phyloP scores from a whole-genome alignment of 2,888 invertebrate species.

The Drosophila pseudotakahashii region DNA sequence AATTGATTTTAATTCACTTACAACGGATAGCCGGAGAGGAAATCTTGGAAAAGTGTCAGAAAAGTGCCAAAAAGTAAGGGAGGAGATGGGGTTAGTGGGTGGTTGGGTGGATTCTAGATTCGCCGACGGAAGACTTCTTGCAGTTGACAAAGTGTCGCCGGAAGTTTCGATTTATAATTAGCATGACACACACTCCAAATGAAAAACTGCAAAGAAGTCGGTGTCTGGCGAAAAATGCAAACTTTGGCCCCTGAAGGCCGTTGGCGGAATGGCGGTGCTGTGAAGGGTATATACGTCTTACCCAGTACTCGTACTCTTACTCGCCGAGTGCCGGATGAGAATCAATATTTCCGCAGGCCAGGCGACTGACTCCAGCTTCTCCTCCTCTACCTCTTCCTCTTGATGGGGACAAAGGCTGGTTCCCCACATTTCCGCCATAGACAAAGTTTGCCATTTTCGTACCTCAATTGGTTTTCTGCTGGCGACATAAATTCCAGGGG shows the following conservation, averaged over 20 bases:
- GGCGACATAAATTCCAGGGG: constrained; percentile 1
- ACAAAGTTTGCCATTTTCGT: constrained; percentile 70
- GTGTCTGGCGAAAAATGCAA: constrained; percentile 66
- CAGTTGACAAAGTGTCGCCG: constrained; percentile 77
- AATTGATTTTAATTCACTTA: constrained; percentile 58
- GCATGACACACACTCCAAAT: constrained; percentile 74
- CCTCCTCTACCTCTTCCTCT: constrained; percentile 4
- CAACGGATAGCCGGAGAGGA: constrained; percentile 40
- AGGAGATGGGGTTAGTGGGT: not conserved
- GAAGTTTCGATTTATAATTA: constrained; percentile 79
- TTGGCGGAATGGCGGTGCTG: not conserved
- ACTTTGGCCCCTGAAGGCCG: constrained; percentile 42
- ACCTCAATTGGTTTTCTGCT: constrained; percentile 66
- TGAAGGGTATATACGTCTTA: not conserved
- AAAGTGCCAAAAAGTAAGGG: constrained; percentile 51
- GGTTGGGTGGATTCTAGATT: not conserved
- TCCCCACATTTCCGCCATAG: constrained; percentile 38
- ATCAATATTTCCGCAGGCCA: constrained; percentile 73
- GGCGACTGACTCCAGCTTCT: constrained; percentile 19
- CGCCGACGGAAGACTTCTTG: constrained; percentile 44
- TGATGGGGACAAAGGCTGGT: constrained; percentile 19
- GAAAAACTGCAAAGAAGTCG: constrained; percentile 58
- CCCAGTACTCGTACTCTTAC: no score
- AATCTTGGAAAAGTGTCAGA: constrained; percentile 61
- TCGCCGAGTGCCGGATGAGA: constrained; percentile 45